Base-by-base conservation (phyloP, 2,888 invertebrate species). In the Chamaedrilus cognettii region DNA sequence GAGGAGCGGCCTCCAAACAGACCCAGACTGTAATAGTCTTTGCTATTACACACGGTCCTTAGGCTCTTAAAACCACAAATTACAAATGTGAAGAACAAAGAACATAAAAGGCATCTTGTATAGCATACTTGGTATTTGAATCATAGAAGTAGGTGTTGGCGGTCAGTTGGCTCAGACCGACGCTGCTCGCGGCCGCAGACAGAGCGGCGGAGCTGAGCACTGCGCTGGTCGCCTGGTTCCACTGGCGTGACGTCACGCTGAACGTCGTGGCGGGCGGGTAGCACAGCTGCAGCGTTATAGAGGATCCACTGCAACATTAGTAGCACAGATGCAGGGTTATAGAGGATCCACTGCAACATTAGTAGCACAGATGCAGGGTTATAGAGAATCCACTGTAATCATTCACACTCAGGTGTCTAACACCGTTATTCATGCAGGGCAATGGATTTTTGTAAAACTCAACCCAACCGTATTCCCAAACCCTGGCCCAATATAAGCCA, bases 221-320 rank as follows among this genome's bases (percentile, higher is more conserved):
- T 7, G 15, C 26, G 11, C 5, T 23, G 19, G 55, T 23, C 28
- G 7, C 7, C 28, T 52, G 55, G 55, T 52, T 26, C 55, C 55
- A 52, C 7, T 15, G 19, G 11, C 23, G 7, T 7, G 15, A 7
- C 7, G 28, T 23, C 28, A 52, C 28, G 7, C 15, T 52, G 55
- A 52, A 52, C 28, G 55, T 52, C 28, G 55, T 19, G 28, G 11
- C 26, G 19, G 55, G 55, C 28, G 55, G 55, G 55, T 52, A 52
- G 55, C 55, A 52, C 15, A 52, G 26, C 28, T 52, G 15, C 26
- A 52, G 26, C 5, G 7, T 26, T 7, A 52, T 7, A 23, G 7
- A 52, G 23, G 11, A 5, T 19, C 55, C 26, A 11, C 55, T 52
- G 28, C 11, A 19, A 42, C 11, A 42, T 42, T 42, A 42, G 42